phyloP scores from a whole-genome alignment of 2,888 invertebrate genomes.

The Prosapia bicincta region DNA sequence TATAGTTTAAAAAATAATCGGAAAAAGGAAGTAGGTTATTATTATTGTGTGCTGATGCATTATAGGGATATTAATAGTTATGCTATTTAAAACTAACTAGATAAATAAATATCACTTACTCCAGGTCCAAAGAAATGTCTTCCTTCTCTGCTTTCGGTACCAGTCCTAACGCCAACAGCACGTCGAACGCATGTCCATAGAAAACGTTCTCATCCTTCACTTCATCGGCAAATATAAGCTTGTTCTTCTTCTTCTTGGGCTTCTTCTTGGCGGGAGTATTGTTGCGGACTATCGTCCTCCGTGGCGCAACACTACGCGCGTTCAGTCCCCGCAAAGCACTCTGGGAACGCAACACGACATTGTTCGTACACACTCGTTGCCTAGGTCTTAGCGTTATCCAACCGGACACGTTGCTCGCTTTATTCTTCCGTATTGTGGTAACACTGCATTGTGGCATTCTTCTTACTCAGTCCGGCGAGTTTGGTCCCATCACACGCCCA shows the following conservation, averaged over 20 bases:
- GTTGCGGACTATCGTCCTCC: not conserved
- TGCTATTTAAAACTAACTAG: not conserved
- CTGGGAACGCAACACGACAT: not conserved
- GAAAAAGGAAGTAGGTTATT: no score
- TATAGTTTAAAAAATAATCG: no score
- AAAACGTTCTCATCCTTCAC: constrained; percentile 16
- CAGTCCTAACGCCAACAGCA: constrained; percentile 54
- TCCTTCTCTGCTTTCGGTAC: constrained; percentile 46
- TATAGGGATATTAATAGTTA: no score
- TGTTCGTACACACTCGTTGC: not conserved
- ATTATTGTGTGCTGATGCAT: no score
- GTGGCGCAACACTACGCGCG: not conserved
- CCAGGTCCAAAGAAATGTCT: not conserved
- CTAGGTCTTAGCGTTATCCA: not conserved
- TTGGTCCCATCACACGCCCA: not conserved
- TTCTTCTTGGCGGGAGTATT: not conserved
- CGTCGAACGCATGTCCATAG: constrained; percentile 47
- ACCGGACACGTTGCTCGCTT: not conserved
- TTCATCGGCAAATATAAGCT: not conserved
- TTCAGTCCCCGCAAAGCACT: not conserved
- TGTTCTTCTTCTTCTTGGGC: not conserved
- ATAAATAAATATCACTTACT: not conserved
- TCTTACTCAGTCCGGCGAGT: not conserved
- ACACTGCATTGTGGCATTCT: not conserved
- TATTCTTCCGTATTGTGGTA: not conserved